These are phyloP conservation scores for Clistopyga incitator DNA, from an alignment of 2,888 invertebrate genomes.

Conservation along the genomic window DNA sequence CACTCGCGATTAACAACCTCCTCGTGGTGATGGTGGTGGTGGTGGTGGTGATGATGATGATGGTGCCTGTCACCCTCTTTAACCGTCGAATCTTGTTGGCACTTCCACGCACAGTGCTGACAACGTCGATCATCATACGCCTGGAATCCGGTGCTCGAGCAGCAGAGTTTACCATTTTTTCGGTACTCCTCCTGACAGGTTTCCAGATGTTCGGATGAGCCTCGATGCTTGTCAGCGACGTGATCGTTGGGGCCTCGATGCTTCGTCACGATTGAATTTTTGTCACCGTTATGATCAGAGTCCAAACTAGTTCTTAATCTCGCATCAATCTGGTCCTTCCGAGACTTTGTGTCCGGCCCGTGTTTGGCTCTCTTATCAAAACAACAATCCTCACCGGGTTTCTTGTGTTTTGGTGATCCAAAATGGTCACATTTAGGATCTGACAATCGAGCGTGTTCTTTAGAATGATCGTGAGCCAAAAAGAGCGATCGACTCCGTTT, in stretches of 20 bases:
- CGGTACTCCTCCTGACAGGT: conserved; percentile 59
- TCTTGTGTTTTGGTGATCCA: conserved; percentile 30
- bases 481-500: conserved; percentile 72
- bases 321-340: conserved; percentile 39
- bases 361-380: conserved; percentile 45
- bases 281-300: conserved; percentile 24
- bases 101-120: conserved; percentile 15
- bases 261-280: conserved; percentile 15
- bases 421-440: conserved; percentile 52
- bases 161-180: conserved; percentile 57
- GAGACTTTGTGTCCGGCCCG: conserved; percentile 29
- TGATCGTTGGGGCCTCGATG: conserved; percentile 38
- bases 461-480: conserved; percentile 66
- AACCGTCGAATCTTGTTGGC: conserved; percentile 13
- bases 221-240: conserved; percentile 17
- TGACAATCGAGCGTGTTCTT: conserved; percentile 61
- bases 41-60: conserved; percentile 17
- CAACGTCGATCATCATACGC: conserved; percentile 41
- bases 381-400: conserved; percentile 25
- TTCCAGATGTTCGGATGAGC: conserved; percentile 54
- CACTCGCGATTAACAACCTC: conserved; percentile 49
- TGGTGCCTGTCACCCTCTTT: conserved; percentile 28
- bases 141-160: conserved; percentile 21
- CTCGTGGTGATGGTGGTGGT: conserved; percentile 29
- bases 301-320: conserved; percentile 31